Evolutionary conservation across 2,888 invertebrate genomes (phyloP), one percentile per base, ranked within the genome.

Genomic region (Melanotus villosus): DNA sequence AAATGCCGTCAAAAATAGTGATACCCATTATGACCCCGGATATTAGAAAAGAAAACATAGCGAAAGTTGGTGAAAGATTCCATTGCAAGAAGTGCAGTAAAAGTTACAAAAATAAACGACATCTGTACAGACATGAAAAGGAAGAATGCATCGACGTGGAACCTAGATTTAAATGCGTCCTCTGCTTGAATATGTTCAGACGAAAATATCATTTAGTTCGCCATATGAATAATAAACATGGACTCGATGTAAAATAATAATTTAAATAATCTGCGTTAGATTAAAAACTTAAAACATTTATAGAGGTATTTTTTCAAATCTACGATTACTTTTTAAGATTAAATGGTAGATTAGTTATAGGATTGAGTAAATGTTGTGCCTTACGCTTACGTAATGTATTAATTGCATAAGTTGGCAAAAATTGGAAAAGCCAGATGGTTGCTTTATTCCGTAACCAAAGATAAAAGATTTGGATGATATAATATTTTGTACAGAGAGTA

Each of bases 51-150:
- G 56, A 56, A 21, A 56, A 4, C 56, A 9, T 10, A 10, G 19
- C n/a, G 4, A n/a, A 2, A 19, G n/a, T 3, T 34, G 50, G 32
- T 18, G n/a, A 85, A 64, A 85, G 87, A 68, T 89, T 87, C 77
- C 83, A 84, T 16, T 90, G 90, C 79, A 80, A 82, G 59, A 86
- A 86, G 47, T 90, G 90, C 75, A 86, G 86, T 74, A 88, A 89
- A 81, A 88, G 86, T 68, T 90, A 90, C 80, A 85, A 87, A 77
- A 85, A 89, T 45, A 89, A 89, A 79, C 88, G 90, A 45, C 90
- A 90, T 68, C 80, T 90, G 67, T 87, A 88, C 73, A 65, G 78
- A 38, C 83, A 83, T 65, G 78, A 80, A 68, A 83, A 81, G 64
- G 80, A 82, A 60, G 88, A 88, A 77, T 87, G 87, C 74, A 84